Evolutionary conservation across 2,888 invertebrate genomes (phyloP), one percentile per base, ranked within the genome.

Genomic region (Mechanitis mazaeus): DNA sequence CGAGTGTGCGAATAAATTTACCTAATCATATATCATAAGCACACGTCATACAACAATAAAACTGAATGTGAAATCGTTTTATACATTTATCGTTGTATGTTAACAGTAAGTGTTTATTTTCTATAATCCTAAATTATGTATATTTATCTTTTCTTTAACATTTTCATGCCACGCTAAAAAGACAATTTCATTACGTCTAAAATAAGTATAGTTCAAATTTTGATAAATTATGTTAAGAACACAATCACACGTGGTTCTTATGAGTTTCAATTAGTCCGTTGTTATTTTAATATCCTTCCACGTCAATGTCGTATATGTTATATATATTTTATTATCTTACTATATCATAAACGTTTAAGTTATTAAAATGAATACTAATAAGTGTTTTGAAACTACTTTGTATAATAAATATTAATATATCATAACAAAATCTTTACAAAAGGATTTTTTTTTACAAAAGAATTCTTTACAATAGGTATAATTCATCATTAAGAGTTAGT

Each of bases 1-100:
- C 68, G 72, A 71, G 76, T 85, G 86, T 74, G 84, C 68, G 84
- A 71, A 82, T 74, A 79, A 81, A 82, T 83, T 82, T 83, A 72
- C 75, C 74, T 83, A 77, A 83, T 80, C 75, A 74, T 64, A 64
- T 66, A 69, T 68, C 69, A 70, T 70, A 70, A 70, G 75, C 71
- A 73, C 68, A 74, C 71, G 72, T 67, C 9, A 7, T 9, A 9
- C 3, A 55, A 60, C 60, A 64, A 46, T 58, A 60, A 56, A 54
- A 59, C 66, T 65, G 70, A 56, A 59, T 59, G 61, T 56, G 58
- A 59, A 64, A 56, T 61, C 33, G 54, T 56, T 54, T 20, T 20
- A 20, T 59, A 45, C 59, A 56, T 59, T 54, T 56, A 54, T 56
- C 33, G 38, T 33, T 33, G 6, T 20, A 20, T 20, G 28, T 54